Base-by-base conservation (phyloP, 2,888 invertebrate genomes). In the Thyatira batis region DNA sequence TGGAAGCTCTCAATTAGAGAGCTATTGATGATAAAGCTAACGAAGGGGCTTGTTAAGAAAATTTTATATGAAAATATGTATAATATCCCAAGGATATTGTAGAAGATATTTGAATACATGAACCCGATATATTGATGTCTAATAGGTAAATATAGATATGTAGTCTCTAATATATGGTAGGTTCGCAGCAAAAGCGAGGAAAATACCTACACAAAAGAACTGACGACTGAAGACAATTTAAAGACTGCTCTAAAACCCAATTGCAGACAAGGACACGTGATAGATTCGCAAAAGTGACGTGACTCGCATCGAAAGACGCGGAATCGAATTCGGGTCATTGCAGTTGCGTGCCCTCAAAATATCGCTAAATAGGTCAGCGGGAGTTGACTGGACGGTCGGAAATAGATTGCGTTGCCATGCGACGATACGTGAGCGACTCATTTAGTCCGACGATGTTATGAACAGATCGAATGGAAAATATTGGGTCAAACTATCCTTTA, bases 251-350 rank as follows among this genome's bases (percentile, higher is more conserved):
- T 20, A 44, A 0, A 44, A 20, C 21, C n/a, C 13, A 46, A 13
- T 46, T 25, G 8, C 21, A 21, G 17, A 25, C 25, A n/a, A 46
- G 17, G 45, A 46, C 25, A 13, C n/a, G 8, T 5, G 45, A 25
- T 25, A 46, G 23, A 25, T 46, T 23, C 13, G 45, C 23, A 17
- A 46, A 25, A 46, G 10, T 6, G 17, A 57, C 60, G 28, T 23
- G 20, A 52, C 27, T 53, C 65, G 57, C 63, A 65, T 63, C 58
- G 62, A 63, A 54, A 59, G 61, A 54, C 56, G 54, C 52, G 66
- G 65, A 65, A 75, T 78, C 64, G 78, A 78, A 82, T 83, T 68
- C 76, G 71, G 84, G 83, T 85, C 85, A 84, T 65, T 78, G 76
- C 78, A 78, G 78, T 67, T 65, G 65, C 71, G 71, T 62, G 61